Evolutionary conservation across 2,113 vertebrate genomes (phyloP).

Genomic region (Psittacara wagleri): DNA sequence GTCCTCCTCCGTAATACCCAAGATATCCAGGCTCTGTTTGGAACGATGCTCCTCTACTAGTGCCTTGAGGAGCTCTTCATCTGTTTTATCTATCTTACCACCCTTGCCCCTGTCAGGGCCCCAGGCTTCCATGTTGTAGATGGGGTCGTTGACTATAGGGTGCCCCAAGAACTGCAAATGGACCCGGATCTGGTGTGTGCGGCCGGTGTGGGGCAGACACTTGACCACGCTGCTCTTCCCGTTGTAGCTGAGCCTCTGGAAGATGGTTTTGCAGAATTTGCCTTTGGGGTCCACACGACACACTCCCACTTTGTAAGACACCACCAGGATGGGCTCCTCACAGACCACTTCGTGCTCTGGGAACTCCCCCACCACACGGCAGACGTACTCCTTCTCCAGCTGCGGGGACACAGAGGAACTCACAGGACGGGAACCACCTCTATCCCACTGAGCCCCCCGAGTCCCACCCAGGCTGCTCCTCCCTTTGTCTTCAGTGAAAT

Average conservation of each 20-base stretch:
- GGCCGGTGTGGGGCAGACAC: slow-evolving; percentile 88
- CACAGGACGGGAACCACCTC: neutral
- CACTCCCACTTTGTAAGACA: slow-evolving; percentile 94
- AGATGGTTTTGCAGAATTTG: slow-evolving; percentile 87
- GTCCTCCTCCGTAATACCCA: slow-evolving; percentile 77
- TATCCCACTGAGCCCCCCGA: fast-evolving
- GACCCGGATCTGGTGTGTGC: slow-evolving; percentile 96
- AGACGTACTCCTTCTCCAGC: slow-evolving; percentile 96
- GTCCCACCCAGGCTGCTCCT: neutral
- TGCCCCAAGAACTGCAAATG: slow-evolving; percentile 94
- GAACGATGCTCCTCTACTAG: slow-evolving; percentile 86
- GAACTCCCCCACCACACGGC: slow-evolving; percentile 91
- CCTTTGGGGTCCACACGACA: slow-evolving; percentile 91
- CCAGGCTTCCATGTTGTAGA: slow-evolving; percentile 93
- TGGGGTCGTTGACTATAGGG: slow-evolving; percentile 94
- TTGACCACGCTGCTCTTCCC: slow-evolving; percentile 87
- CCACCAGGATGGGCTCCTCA: slow-evolving; percentile 91
- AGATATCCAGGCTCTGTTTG: slow-evolving; percentile 83
- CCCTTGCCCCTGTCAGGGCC: slow-evolving; percentile 85
- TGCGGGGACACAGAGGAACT: slow-evolving; percentile 36
- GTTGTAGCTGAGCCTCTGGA: slow-evolving; percentile 89
- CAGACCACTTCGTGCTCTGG: slow-evolving; percentile 83
- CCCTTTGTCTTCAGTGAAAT: neutral
- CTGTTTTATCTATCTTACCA: slow-evolving; percentile 80
- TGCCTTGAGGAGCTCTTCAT: slow-evolving; percentile 86